A percentile compares a stretch with the other conserved stretches of the same genome.
These are phyloP conservation scores for Heliconius erato DNA, from an alignment of 2,888 invertebrate genomes.

Conservation along the genomic window DNA sequence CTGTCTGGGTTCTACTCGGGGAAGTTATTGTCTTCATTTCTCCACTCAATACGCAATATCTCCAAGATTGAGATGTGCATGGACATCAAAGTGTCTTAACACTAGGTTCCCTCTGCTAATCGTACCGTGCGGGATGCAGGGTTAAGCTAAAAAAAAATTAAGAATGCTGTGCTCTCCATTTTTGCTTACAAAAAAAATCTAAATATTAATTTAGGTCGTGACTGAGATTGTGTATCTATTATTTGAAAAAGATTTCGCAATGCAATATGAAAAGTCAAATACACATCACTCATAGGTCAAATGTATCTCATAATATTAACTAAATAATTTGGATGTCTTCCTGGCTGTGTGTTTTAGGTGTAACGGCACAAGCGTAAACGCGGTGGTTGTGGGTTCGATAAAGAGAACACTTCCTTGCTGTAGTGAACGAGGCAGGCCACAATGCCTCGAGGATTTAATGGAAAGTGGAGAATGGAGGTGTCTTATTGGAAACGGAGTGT, in stretches of 20 bases:
- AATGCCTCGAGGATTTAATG: too few species aligned
- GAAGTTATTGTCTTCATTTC: too few species aligned
- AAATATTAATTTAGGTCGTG: constrained; percentile 14
- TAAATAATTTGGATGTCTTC: background rate
- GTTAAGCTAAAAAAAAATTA: background rate
- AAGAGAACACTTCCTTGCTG: too few species aligned
- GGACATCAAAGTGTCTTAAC: too few species aligned
- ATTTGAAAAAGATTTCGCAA: background rate
- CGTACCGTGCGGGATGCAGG: background rate
- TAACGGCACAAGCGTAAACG: background rate
- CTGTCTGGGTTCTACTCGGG: too few species aligned
- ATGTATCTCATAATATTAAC: constrained; percentile 8
- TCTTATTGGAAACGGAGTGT: background rate
- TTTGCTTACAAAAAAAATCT: background rate
- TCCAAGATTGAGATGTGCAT: too few species aligned
- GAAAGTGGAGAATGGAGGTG: background rate
- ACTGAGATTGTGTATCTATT: background rate
- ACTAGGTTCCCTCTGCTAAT: background rate
- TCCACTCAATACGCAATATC: too few species aligned
- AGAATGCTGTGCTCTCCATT: background rate
- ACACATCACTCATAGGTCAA: constrained; percentile 14
- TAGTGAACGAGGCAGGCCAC: too few species aligned
- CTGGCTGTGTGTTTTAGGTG: background rate
- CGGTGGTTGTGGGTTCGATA: too few species aligned
- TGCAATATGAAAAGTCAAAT: constrained; percentile 3